Evolutionary conservation across 2,797 vertebrate species (phyloP).

Genomic region (Siniperca obscura): DNA sequence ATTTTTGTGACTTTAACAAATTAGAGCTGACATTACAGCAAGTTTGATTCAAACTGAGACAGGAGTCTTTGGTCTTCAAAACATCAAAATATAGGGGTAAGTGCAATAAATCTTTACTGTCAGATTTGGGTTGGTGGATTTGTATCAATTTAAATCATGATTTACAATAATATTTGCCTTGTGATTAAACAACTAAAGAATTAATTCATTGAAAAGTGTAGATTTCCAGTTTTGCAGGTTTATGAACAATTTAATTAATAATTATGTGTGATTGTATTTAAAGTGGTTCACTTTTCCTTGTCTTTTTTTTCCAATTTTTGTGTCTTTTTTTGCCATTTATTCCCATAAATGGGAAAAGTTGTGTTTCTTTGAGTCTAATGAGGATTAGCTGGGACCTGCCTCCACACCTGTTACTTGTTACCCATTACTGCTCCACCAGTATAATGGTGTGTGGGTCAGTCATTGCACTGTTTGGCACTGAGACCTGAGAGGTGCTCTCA

Average conservation of each 20-base stretch:
- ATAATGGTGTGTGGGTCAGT: background rate
- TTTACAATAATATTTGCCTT: background rate
- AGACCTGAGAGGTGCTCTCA: background rate
- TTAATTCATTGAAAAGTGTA: background rate
- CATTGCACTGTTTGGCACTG: background rate
- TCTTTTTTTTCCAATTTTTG: background rate
- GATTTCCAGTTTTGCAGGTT: background rate
- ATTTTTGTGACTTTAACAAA: too few relatives aligned
- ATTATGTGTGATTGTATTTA: background rate
- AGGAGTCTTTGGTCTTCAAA: background rate
- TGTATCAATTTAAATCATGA: background rate
- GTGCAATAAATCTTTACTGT: background rate
- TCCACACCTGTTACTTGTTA: conserved; percentile 36
- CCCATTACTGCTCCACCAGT: conserved; percentile 15
- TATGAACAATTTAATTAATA: background rate
- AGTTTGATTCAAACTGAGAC: background rate
- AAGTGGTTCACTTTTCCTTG: background rate
- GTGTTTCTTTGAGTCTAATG: conserved; percentile 31
- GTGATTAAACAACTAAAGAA: background rate
- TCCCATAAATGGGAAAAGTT: background rate
- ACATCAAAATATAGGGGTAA: background rate
- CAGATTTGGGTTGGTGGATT: background rate
- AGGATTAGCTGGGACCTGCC: conserved; percentile 2
- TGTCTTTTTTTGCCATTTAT: background rate
- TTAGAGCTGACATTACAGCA: too few relatives aligned